Evolutionary conservation across 1,140 invertebrate species (phyloP).

Genomic region (Cardiocondyla obscurior): DNA sequence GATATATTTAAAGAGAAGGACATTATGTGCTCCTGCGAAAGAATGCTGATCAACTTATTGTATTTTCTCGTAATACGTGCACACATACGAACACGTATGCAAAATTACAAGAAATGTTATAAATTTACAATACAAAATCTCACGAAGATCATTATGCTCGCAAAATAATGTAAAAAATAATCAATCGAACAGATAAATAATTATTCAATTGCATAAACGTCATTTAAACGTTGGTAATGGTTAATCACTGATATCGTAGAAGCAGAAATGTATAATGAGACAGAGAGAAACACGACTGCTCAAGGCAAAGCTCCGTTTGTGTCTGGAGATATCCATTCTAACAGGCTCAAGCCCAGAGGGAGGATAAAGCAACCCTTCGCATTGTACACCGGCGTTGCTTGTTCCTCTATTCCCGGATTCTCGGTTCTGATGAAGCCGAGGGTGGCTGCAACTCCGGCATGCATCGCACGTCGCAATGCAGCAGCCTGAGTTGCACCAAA

Average conservation of each 20-base stretch:
- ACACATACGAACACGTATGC: not conserved
- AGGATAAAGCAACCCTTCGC: constrained; percentile 26
- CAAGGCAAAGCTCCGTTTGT: not conserved
- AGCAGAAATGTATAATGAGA: not conserved
- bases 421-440: constrained; percentile 2
- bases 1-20: constrained; percentile 63
- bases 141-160: not conserved
- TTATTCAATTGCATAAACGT: not conserved
- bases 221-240: not conserved
- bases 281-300: not conserved
- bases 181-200: not conserved
- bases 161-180: not conserved
- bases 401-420: constrained; percentile 15
- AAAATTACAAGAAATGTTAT: not conserved
- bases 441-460: not conserved
- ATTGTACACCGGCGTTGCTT: constrained; percentile 17
- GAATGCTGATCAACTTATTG: constrained; percentile 32
- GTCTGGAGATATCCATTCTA: constrained; percentile 12
- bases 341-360: constrained; percentile 5
- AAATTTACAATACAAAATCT: not conserved
- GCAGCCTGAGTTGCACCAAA: constrained; percentile 19
- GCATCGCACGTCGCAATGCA: constrained; percentile 50
- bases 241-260: constrained; percentile 7
- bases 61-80: not conserved
- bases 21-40: constrained; percentile 33